A percentile compares a stretch with the other conserved stretches of the same genome.
Evolutionary conservation across 2,113 vertebrate species (phyloP).

Genomic region (Carettochelys insculpta): DNA sequence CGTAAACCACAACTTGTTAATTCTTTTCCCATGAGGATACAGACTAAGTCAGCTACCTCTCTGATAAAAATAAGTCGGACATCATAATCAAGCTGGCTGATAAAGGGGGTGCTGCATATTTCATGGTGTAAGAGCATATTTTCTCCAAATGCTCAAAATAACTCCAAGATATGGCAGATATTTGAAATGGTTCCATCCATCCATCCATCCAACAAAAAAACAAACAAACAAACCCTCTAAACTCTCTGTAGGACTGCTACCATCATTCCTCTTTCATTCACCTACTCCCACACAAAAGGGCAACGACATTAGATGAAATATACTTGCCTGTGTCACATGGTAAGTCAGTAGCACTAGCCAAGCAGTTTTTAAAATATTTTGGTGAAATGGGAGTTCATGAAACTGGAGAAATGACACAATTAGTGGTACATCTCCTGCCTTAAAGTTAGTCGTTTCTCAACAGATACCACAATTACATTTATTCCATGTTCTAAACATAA

Average conservation of each 20-base stretch:
- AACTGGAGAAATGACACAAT: not conserved
- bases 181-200: not conserved
- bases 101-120: too few species aligned
- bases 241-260: not conserved
- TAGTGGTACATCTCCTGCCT: not conserved
- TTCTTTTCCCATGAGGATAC: too few species aligned
- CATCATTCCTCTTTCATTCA: not conserved
- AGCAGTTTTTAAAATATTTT: not conserved
- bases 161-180: not conserved
- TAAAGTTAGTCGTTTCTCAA: not conserved
- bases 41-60: too few species aligned
- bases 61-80: too few species aligned
- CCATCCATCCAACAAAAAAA: too few species aligned
- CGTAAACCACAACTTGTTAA: too few species aligned
- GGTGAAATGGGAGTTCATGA: not conserved
- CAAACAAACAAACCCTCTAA: too few species aligned
- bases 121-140: not conserved
- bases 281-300: not conserved
- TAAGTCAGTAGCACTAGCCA: not conserved
- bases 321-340: not conserved
- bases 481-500: not conserved
- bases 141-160: not conserved
- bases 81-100: too few species aligned
- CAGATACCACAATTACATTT: fast-evolving
- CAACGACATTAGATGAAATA: not conserved